phyloP scores from a whole-genome alignment of 2,113 vertebrate species.

The Paracanthobrama guichenoti region DNA sequence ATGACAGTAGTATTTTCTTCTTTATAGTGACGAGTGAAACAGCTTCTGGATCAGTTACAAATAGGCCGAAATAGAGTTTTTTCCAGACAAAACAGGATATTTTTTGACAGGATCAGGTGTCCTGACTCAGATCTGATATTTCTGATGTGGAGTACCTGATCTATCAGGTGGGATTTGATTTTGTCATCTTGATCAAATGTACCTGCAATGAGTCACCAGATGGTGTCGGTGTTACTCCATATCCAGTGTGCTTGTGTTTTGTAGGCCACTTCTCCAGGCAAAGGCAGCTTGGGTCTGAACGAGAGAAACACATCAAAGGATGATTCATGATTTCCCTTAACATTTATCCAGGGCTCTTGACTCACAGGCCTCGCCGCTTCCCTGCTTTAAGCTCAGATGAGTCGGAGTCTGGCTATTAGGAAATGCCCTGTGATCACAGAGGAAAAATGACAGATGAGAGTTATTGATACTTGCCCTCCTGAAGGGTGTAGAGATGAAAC shows the following conservation, averaged over 20 bases:
- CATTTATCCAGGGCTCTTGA: conserved; percentile 20
- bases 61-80: no score
- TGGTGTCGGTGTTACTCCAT: not conserved
- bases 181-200: not conserved
- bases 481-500: conserved; percentile 3
- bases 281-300: not conserved
- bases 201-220: not conserved
- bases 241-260: not conserved
- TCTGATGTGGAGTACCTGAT: no score
- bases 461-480: conserved; percentile 14
- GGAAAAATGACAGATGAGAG: conserved; percentile 1
- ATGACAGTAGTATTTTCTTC: no score
- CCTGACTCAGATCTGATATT: no score
- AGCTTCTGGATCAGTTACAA: no score
- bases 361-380: not conserved
- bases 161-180: no score
- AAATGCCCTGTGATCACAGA: conserved; percentile 11
- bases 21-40: no score
- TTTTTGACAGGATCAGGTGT: no score
- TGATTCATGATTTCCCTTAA: conserved; percentile 29
- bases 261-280: conserved; percentile 23
- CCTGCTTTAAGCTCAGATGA: conserved; percentile 11
- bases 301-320: conserved; percentile 23
- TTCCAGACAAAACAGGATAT: no score
- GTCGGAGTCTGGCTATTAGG: not conserved